Base-by-base conservation (phyloP, 2,888 invertebrate species). In the Graphium colonna region DNA sequence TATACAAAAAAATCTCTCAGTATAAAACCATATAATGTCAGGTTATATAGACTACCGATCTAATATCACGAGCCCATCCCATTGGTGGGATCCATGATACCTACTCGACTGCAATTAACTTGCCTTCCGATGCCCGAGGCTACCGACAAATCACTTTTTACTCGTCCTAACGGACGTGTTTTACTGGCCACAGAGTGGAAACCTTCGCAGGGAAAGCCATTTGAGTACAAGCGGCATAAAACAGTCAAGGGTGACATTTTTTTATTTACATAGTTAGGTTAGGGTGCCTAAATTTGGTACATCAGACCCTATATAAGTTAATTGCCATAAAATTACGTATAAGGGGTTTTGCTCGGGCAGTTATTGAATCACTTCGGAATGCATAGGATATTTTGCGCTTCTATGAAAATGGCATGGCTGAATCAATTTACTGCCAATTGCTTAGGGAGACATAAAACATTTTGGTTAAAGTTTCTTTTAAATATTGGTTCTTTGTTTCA, bases 91-190 rank as follows among this genome's bases (percentile, higher is more conserved):
- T 73, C 64, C 58, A 67, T 77, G 79, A 77, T 79, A 78, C 83
- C 85, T 82, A 80, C 79, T 78, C 80, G 69, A 62, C 64, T 65
- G 77, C 79, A 81, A 86, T 86, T 85, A 83, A 77, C 72, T 67
- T 65, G 67, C 72, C 79, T 83, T 83, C 85, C 84, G 78, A 64
- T 55, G 79, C 83, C 79, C 59, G 52, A 64, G 82, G 86, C 79
- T 64, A 73, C 64, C 72, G 77, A 71, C 81, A 83, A 86, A 83
- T 85, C 79, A 75, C 69, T 80, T 83, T 80, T 69, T 69, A 73
- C 71, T 60, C 69, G 64, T 68, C 74, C 75, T 68, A 43, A 28
- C 44, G 43, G 53, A 44, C 48, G 44, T 5, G 33, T 31, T 43
- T 39, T 48, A 38, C 53, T 18, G 18, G 21, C 31, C 53, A 53